phyloP scores from a whole-genome alignment of 2,888 invertebrate species.

The Aromia moschata region DNA sequence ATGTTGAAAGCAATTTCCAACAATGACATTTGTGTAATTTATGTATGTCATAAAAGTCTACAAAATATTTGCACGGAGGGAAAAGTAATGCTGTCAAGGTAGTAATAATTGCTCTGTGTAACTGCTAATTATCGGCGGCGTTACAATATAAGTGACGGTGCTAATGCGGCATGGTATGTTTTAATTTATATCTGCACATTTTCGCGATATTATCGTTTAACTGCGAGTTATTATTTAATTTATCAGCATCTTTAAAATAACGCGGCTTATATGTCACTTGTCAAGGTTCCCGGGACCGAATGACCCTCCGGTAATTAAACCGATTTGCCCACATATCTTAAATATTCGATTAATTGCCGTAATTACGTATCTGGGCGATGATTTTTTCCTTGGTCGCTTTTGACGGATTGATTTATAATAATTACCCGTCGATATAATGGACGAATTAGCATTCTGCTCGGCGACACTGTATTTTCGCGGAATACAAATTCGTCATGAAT shows the following conservation, averaged over 20 bases:
- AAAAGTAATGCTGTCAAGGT: constrained; percentile 28
- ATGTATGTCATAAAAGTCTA: constrained; percentile 26
- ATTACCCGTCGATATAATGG: constrained; percentile 8
- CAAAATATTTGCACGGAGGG: constrained; percentile 21
- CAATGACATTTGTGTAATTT: constrained; percentile 34
- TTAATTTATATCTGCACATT: constrained; percentile 30
- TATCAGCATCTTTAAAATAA: constrained; percentile 34
- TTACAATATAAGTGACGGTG: constrained; percentile 13
- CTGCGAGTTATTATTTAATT: constrained; percentile 38
- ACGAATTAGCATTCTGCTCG: constrained; percentile 8
- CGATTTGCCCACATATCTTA: constrained; percentile 19
- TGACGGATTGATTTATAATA: background rate
- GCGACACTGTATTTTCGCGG: constrained; percentile 15
- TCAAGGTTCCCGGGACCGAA: constrained; percentile 27
- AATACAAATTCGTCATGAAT: constrained; percentile 29
- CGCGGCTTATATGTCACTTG: constrained; percentile 30
- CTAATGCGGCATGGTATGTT: constrained; percentile 20
- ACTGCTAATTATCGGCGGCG: constrained; percentile 26
- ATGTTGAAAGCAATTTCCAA: no score
- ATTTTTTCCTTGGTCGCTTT: constrained; percentile 1
- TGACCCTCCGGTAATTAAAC: constrained; percentile 7
- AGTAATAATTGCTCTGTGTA: constrained; percentile 34
- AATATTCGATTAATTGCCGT: constrained; percentile 5
- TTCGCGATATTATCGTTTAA: constrained; percentile 35
- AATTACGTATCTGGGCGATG: constrained; percentile 5